Evolutionary conservation across 2,113 vertebrate species (phyloP), one percentile per base, ranked within the genome.

Genomic region (Apteryx owenii): DNA sequence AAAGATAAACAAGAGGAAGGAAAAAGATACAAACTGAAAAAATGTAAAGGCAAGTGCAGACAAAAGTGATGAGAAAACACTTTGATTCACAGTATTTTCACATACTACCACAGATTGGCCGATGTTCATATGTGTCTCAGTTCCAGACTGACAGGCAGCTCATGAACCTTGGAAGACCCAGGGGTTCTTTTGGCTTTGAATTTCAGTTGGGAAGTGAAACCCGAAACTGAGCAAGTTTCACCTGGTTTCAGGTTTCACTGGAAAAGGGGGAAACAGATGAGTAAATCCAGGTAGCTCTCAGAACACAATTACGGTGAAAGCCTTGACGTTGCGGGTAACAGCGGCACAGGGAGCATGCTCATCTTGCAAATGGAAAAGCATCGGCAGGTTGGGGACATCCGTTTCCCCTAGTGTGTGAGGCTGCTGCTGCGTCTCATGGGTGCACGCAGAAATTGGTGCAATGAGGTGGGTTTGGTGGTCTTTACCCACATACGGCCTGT

Each of bases 131-230:
- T 9, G 18, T 56, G 68, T 61, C 68, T 26, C 23, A 78, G 46
- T 77, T 60, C 56, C 13, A 6, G 50, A 8, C 75, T 95, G 87
- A 89, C 87, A 88, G 73, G 54, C 83, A 60, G 31, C 48, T 91
- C 36, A 29, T 95, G 89, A 97, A 91, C 93, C 95, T 88, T 81
- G 77, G 56, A 93, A 95, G 76, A 95, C 88, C 71, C 1, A 1
- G 8, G 36, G 61, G 60, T 90, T 70, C 88, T 88, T 94, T 90
- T 56, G 44, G 82, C 85, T 95, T 92, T 95, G 87, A 80, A 86
- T 97, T 95, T 91, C 93, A 83, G 33, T 81, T 90, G 88, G 61
- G 88, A 94, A 88, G 91, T 15, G 87, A 91, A 97, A 96, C 56
- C 17, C 29, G 80, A 95, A 25, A 2, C 79, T 26, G 51, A 86